phyloP scores from a whole-genome alignment of 2,113 vertebrate species.

The Malurus cyaneus region DNA sequence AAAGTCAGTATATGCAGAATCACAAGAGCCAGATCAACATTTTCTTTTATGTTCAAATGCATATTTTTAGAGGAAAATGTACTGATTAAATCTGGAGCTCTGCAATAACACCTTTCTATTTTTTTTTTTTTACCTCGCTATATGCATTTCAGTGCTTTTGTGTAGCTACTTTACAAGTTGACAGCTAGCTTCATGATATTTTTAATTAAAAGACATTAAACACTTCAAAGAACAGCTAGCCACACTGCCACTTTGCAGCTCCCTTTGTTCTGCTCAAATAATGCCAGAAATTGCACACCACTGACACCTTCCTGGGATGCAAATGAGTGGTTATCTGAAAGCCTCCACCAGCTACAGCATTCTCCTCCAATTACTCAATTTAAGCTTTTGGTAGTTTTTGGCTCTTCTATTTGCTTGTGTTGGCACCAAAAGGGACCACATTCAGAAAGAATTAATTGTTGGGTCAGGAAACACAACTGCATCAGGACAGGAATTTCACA shows the following conservation, averaged over 20 bases:
- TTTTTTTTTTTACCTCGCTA: neutral
- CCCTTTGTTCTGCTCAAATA: neutral
- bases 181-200: neutral
- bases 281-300: neutral
- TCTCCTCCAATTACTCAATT: neutral
- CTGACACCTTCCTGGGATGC: neutral
- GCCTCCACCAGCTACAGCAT: neutral
- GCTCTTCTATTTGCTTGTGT: neutral
- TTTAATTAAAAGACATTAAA: constrained; percentile 17
- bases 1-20: neutral
- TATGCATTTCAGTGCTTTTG: neutral
- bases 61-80: neutral
- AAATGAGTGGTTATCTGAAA: neutral
- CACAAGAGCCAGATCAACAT: neutral
- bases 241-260: neutral
- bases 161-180: neutral
- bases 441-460: neutral
- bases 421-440: neutral
- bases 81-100: neutral
- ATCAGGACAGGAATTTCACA: too few species aligned
- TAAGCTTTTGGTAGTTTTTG: neutral
- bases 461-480: neutral
- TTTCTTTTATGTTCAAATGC: neutral
- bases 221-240: neutral
- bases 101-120: neutral